A percentile compares a stretch with the other conserved stretches of the same genome.
phyloP scores from a whole-genome alignment of 2,113 vertebrate species.

The Ursus arctos region DNA sequence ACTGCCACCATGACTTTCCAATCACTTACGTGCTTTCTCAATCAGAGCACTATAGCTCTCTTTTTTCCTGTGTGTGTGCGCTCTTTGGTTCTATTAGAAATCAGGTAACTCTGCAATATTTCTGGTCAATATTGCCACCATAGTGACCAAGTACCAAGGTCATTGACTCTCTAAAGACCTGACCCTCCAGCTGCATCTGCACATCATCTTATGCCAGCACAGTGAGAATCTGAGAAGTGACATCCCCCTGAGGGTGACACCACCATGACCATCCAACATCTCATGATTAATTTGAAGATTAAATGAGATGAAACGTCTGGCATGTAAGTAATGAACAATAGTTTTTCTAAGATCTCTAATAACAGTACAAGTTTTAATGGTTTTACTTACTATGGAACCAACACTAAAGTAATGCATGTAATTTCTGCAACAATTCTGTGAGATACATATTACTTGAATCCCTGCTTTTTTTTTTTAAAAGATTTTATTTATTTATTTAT shows the following conservation, averaged over 20 bases:
- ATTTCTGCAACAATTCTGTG: not conserved
- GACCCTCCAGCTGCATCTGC: not conserved
- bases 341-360: not conserved
- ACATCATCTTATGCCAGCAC: not conserved
- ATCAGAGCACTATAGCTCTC: not conserved
- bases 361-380: not conserved
- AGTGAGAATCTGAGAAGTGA: not conserved
- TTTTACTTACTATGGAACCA: not conserved
- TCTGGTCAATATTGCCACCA: not conserved
- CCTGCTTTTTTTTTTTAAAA: not conserved
- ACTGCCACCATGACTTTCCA: not conserved
- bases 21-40: not conserved
- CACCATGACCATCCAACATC: not conserved
- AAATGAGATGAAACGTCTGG: not conserved
- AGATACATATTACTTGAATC: not conserved
- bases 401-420: not conserved
- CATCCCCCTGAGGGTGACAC: not conserved
- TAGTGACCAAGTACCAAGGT: rapidly evolving
- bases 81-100: not conserved
- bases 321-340: not conserved
- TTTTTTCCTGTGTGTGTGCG: rapidly evolving
- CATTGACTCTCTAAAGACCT: not conserved
- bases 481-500: no score
- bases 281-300: not conserved
- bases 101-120: not conserved